These are phyloP conservation scores for Aulostomus chinensis DNA, from an alignment of 2,797 vertebrate genomes.

Conservation along the genomic window DNA sequence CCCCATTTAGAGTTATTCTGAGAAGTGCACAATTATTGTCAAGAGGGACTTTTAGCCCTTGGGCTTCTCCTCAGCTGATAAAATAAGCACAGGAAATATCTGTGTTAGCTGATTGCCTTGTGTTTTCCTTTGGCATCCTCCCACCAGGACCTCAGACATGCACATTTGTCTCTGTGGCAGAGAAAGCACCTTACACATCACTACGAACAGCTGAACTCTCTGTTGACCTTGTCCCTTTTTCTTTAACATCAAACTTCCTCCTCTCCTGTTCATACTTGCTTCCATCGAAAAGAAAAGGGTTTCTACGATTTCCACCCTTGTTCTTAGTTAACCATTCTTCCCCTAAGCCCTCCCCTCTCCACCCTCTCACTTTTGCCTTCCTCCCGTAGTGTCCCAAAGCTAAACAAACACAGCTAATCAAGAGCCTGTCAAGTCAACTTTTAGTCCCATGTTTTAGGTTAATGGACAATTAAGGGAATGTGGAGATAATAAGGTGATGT, in stretches of 20 bases:
- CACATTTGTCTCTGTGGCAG: slow-evolving; percentile 54
- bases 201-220: slow-evolving; percentile 28
- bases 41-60: slow-evolving; percentile 59
- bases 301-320: slow-evolving; percentile 35
- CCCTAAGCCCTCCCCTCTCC: slow-evolving; percentile 1
- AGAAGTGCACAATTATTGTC: slow-evolving; percentile 49
- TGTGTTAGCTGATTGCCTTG: slow-evolving; percentile 73
- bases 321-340: slow-evolving; percentile 28
- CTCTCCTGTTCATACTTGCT: slow-evolving; percentile 1
- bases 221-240: slow-evolving; percentile 18
- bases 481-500: slow-evolving; percentile 54
- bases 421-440: slow-evolving; percentile 50
- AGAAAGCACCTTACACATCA: slow-evolving; percentile 41
- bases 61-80: slow-evolving; percentile 79
- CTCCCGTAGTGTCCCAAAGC: slow-evolving; percentile 33
- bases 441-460: slow-evolving; percentile 48
- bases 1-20: slow-evolving; percentile 44
- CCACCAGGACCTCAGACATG: slow-evolving; percentile 68
- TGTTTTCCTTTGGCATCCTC: slow-evolving; percentile 65
- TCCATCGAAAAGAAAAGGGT: slow-evolving; percentile 31
- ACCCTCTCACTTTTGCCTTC: slow-evolving; percentile 26
- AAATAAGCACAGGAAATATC: slow-evolving; percentile 83
- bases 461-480: slow-evolving; percentile 60
- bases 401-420: slow-evolving; percentile 66
- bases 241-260: slow-evolving; percentile 36